Conservation (phyloP, 2,888 invertebrate genomes). For the Steinernema carpocapsae region DNA sequence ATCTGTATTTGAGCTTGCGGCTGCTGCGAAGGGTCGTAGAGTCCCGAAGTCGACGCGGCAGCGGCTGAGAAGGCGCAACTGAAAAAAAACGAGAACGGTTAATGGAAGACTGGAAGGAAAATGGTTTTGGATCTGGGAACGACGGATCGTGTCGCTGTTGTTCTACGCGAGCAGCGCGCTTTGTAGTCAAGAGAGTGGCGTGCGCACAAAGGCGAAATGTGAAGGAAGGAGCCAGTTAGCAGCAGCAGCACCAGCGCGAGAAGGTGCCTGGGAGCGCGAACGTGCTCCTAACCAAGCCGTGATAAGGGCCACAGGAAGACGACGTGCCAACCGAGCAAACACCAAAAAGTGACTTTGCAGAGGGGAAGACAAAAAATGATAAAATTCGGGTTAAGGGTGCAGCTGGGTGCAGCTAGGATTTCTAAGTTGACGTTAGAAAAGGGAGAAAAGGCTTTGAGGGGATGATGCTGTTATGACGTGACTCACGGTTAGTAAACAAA, state of each 20-base stretch:
- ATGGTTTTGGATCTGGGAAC: background rate
- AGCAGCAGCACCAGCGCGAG: background rate
- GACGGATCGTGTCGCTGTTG: background rate
- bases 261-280: background rate
- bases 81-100: background rate
- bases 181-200: background rate
- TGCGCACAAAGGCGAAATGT: background rate
- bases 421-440: too few species aligned
- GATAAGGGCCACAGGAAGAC: conserved; percentile 12
- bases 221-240: background rate
- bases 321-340: conserved; percentile 33
- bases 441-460: too few species aligned
- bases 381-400: too few species aligned
- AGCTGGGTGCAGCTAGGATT: too few species aligned
- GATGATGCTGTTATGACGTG: too few species aligned
- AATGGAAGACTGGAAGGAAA: too few species aligned
- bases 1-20: background rate
- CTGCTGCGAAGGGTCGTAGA: conserved; percentile 16
- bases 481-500: too few species aligned
- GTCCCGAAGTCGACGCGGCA: conserved; percentile 27
- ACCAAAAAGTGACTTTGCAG: conserved; percentile 12
- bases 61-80: conserved; percentile 26
- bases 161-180: background rate
- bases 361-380: background rate
- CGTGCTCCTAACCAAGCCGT: background rate